Conservation (phyloP, 2,888 invertebrate species). For the Cerceris ruficornis region DNA sequence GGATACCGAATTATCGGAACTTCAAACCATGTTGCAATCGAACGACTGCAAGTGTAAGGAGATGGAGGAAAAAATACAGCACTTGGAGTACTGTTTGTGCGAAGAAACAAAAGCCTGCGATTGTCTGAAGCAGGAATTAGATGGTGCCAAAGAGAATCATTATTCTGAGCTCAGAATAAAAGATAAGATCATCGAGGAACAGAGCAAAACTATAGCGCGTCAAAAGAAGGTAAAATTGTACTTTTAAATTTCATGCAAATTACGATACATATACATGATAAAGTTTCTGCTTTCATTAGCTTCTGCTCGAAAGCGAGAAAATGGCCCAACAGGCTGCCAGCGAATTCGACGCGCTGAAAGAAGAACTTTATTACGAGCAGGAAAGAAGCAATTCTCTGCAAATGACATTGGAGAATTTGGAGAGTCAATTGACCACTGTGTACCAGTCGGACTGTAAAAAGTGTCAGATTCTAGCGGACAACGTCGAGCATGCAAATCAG, state of each 20-base stretch:
- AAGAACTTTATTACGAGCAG: slow-evolving; percentile 63
- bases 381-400: slow-evolving; percentile 59
- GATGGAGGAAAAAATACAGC: slow-evolving; percentile 58
- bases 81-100: slow-evolving; percentile 53
- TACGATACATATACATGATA: neutral
- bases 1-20: slow-evolving; percentile 53
- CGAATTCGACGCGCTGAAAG: slow-evolving; percentile 68
- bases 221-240: slow-evolving; percentile 39
- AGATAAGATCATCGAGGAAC: slow-evolving; percentile 72
- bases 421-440: slow-evolving; percentile 43
- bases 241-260: neutral
- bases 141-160: slow-evolving; percentile 61
- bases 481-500: slow-evolving; percentile 53
- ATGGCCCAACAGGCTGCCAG: slow-evolving; percentile 68
- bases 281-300: slow-evolving; percentile 48
- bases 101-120: slow-evolving; percentile 55
- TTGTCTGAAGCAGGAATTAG: slow-evolving; percentile 61
- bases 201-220: slow-evolving; percentile 64
- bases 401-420: slow-evolving; percentile 51
- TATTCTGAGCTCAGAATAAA: slow-evolving; percentile 67
- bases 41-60: slow-evolving; percentile 46
- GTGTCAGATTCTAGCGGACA: slow-evolving; percentile 52
- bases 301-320: slow-evolving; percentile 68
- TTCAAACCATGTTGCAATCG: slow-evolving; percentile 52
- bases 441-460: slow-evolving; percentile 50